Percentiles rank a stretch among this genome's conserved stretches.
Evolutionary conservation across 2,113 vertebrate species (phyloP).

Genomic region (Benitochromis conjunctus): DNA sequence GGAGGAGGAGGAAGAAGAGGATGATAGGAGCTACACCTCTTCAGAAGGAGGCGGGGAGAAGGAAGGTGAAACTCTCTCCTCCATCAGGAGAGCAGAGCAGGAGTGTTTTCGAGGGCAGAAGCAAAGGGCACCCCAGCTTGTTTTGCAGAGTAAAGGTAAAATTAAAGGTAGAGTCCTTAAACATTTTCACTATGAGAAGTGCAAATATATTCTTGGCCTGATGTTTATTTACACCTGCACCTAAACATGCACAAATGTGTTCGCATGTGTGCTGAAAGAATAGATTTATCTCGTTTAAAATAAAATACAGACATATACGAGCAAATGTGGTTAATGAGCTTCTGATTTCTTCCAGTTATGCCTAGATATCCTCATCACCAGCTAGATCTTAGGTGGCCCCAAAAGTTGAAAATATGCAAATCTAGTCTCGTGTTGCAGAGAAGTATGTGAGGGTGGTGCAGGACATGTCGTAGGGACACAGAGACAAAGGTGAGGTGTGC

Average conservation of each 20-base stretch:
- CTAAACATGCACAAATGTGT: background rate
- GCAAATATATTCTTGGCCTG: background rate
- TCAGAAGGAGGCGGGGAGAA: conserved; percentile 46
- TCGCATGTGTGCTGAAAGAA: background rate
- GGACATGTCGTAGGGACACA: too few relatives aligned
- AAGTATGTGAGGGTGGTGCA: too few relatives aligned
- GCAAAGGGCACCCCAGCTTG: conserved; percentile 20
- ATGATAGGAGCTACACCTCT: conserved; percentile 54
- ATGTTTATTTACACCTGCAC: background rate
- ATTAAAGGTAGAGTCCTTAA: background rate
- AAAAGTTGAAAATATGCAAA: too few relatives aligned
- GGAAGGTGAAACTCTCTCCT: conserved; percentile 6
- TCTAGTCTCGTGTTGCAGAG: too few relatives aligned
- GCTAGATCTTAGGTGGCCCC: too few relatives aligned
- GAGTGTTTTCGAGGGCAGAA: background rate
- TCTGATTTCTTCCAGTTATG: too few relatives aligned
- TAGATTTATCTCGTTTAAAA: background rate
- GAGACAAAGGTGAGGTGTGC: too few relatives aligned
- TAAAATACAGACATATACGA: background rate
- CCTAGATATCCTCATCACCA: too few relatives aligned
- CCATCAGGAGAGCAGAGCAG: conserved; percentile 21
- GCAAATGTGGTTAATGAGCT: background rate
- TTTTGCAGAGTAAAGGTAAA: conserved; percentile 47
- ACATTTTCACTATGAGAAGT: background rate
- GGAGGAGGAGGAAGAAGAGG: conserved; percentile 12